Percentiles rank a stretch among this genome's conserved stretches.
Conservation (phyloP, 2,888 invertebrate genomes). For the Agonopterix arenella region DNA sequence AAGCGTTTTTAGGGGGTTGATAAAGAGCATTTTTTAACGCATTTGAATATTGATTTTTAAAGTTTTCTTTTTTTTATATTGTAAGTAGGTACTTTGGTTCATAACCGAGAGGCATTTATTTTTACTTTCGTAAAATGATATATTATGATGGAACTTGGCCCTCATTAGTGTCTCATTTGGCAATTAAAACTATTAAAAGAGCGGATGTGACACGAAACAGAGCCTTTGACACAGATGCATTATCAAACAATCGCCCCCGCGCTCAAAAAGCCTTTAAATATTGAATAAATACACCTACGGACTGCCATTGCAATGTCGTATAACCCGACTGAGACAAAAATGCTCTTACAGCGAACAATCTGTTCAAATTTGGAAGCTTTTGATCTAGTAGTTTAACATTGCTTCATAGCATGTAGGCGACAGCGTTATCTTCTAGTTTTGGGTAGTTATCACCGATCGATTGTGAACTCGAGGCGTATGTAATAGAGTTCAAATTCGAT, state of each 20-base stretch:
- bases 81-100: too few relatives aligned
- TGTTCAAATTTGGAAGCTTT: conserved; percentile 28
- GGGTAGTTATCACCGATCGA: conserved; percentile 7
- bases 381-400: conserved; percentile 33
- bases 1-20: too few relatives aligned
- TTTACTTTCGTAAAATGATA: too few relatives aligned
- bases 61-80: too few relatives aligned
- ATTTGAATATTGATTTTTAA: too few relatives aligned
- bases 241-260: conserved; percentile 51
- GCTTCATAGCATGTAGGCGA: conserved; percentile 63
- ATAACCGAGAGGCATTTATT: too few relatives aligned
- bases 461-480: conserved; percentile 22
- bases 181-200: conserved; percentile 23
- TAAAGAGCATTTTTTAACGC: too few relatives aligned
- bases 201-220: conserved; percentile 39
- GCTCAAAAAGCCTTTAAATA: conserved; percentile 50
- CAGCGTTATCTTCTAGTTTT: conserved; percentile 38
- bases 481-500: conserved; percentile 18
- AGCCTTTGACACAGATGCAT: conserved; percentile 56
- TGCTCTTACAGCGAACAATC: conserved; percentile 10
- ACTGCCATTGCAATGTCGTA: conserved; percentile 44
- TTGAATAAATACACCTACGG: conserved; percentile 60
- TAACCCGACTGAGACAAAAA: conserved; percentile 20
- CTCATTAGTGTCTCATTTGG: conserved; percentile 32
- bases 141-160: neutral